Evolutionary conservation across 1,140 invertebrate species (phyloP).

Genomic region (Sycophaga agraensis): DNA sequence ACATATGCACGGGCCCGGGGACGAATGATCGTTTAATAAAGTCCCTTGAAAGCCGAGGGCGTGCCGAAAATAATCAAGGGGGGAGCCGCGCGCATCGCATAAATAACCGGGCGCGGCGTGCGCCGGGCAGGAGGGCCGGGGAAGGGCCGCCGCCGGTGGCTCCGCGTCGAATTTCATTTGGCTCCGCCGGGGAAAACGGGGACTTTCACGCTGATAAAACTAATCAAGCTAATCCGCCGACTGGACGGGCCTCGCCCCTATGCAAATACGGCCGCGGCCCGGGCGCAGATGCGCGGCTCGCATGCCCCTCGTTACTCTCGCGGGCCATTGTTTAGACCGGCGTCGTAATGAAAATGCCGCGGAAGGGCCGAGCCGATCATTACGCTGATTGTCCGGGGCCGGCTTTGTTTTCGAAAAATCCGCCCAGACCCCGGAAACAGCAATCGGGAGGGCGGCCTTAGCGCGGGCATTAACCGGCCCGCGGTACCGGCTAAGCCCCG

Average conservation of each 20-base stretch:
- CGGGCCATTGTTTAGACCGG: slow-evolving; percentile 15
- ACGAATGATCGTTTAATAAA: slow-evolving; percentile 15
- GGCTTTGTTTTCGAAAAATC: slow-evolving; percentile 27
- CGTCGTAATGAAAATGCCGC: slow-evolving; percentile 29
- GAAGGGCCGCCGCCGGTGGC: no score
- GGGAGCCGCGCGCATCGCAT: background rate
- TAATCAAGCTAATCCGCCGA: slow-evolving; percentile 28
- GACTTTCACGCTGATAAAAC: slow-evolving; percentile 24
- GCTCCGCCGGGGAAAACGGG: background rate
- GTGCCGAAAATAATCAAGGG: slow-evolving; percentile 10
- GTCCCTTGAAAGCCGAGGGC: background rate
- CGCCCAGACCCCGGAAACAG: slow-evolving; percentile 11
- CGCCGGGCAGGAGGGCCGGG: no score
- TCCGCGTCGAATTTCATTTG: slow-evolving; percentile 16
- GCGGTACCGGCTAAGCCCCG: no score
- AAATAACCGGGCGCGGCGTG: background rate
- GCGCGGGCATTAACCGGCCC: background rate
- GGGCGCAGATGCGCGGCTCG: slow-evolving; percentile 1
- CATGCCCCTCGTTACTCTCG: slow-evolving; percentile 26
- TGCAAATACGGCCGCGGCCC: background rate
- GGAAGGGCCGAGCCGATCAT: slow-evolving; percentile 19
- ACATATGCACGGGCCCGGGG: no score
- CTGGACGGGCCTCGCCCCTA: background rate
- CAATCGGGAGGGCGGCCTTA: background rate
- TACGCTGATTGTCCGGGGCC: slow-evolving; percentile 18